These are phyloP conservation scores for Phalacrocorax carbo DNA, from an alignment of 2,113 vertebrate genomes.

Conservation along the genomic window DNA sequence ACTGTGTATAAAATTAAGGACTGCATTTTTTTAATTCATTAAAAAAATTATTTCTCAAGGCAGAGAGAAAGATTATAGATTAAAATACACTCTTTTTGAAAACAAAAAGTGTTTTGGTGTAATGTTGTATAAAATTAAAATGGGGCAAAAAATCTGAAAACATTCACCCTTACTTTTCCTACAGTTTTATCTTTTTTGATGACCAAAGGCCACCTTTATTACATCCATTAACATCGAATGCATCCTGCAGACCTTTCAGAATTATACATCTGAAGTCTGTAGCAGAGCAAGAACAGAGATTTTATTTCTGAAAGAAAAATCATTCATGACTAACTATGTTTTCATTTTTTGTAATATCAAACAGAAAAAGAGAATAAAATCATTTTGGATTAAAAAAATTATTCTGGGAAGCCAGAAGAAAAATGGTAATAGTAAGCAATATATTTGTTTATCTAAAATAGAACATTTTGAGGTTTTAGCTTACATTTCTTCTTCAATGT, in stretches of 20 bases:
- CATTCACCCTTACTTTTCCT: not conserved
- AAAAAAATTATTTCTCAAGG: not conserved
- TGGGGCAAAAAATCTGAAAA: not conserved
- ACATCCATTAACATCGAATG: rapidly evolving
- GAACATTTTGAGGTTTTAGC: not conserved
- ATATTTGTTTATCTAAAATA: not conserved
- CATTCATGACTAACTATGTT: not conserved
- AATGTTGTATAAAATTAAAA: not conserved
- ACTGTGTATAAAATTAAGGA: not conserved
- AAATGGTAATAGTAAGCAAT: not conserved
- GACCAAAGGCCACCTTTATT: not conserved
- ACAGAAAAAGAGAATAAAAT: not conserved
- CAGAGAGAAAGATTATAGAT: not conserved
- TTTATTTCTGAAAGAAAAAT: not conserved
- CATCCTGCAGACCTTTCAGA: not conserved
- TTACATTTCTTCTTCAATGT: not conserved
- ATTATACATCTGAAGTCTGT: not conserved
- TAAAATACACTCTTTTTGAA: not conserved
- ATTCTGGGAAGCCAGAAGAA: not conserved
- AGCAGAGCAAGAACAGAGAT: not conserved
- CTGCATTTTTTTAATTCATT: not conserved
- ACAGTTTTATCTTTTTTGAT: not conserved
- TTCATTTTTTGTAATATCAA: not conserved
- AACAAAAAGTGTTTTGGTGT: not conserved
- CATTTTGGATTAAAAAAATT: not conserved